These are phyloP conservation scores for Bufo bufo DNA, from an alignment of 2,113 vertebrate species.

Conservation along the genomic window DNA sequence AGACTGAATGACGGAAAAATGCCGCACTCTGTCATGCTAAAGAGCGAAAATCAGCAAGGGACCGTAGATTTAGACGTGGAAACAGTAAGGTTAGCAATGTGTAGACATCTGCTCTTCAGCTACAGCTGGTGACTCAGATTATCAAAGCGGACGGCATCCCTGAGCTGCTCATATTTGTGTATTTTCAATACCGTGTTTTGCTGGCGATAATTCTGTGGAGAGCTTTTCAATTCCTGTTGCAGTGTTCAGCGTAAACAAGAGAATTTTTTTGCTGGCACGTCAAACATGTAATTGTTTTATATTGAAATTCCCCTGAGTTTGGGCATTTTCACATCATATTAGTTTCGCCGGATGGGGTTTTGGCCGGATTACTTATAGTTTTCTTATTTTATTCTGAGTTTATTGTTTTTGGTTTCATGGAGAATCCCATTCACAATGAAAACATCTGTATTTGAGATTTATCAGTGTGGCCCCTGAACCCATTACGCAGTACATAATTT, in stretches of 20 bases:
- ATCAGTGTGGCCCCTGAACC: not conserved
- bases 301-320: constrained; percentile 23
- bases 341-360: constrained; percentile 28
- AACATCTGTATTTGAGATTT: not conserved
- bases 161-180: constrained; percentile 50
- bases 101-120: constrained; percentile 43
- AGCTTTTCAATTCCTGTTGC: constrained; percentile 35
- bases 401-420: constrained; percentile 1
- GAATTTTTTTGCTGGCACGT: constrained; percentile 30
- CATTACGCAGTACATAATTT: not conserved
- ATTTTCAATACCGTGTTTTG: constrained; percentile 50
- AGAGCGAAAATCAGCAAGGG: constrained; percentile 12
- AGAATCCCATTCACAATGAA: not conserved
- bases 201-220: constrained; percentile 51
- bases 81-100: constrained; percentile 19
- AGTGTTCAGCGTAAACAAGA: not conserved
- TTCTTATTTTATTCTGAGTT: not conserved
- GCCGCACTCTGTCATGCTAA: not conserved
- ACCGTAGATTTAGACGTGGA: not conserved
- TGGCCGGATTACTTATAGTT: constrained; percentile 1
- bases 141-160: not conserved
- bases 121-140: constrained; percentile 57
- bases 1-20: not conserved
- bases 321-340: constrained; percentile 20
- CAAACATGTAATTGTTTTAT: constrained; percentile 30